Evolutionary conservation across 2,888 invertebrate genomes (phyloP).

Genomic region (Rhimphoctona megacephalus): DNA sequence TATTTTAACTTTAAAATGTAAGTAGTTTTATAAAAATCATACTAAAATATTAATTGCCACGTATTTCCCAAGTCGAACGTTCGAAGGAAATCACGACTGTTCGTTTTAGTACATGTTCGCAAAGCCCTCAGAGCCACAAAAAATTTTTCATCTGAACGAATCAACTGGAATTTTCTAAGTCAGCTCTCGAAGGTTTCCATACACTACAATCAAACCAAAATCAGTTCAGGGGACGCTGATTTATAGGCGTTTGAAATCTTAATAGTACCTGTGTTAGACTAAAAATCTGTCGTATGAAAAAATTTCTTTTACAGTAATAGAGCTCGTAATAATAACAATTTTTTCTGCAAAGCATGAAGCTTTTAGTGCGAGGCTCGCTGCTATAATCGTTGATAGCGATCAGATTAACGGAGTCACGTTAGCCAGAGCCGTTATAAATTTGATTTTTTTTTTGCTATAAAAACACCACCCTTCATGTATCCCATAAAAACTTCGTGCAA

Average conservation of each 20-base stretch:
- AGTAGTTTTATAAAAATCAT: neutral
- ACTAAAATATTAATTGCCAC: neutral
- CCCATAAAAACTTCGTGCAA: slow-evolving; percentile 11
- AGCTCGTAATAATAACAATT: slow-evolving; percentile 15
- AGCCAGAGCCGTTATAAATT: slow-evolving; percentile 19
- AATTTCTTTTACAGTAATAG: neutral
- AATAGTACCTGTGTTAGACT: neutral
- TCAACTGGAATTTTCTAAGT: neutral
- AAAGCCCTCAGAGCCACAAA: neutral
- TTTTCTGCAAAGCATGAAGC: slow-evolving; percentile 12
- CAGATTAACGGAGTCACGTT: slow-evolving; percentile 32
- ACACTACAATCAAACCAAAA: neutral
- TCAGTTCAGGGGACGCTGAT: neutral
- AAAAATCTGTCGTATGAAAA: neutral
- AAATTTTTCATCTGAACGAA: neutral
- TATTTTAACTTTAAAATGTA: neutral
- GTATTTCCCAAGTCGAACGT: neutral
- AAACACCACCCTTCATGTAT: slow-evolving; percentile 11
- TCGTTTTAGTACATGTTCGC: neutral
- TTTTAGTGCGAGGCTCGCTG: slow-evolving; percentile 17
- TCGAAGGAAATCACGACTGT: neutral
- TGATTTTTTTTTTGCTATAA: slow-evolving; percentile 25
- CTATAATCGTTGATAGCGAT: slow-evolving; percentile 22
- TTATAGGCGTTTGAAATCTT: neutral
- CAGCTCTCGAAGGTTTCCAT: neutral